Conservation (phyloP, 2,797 vertebrate species). For the Rhincodon typus region DNA sequence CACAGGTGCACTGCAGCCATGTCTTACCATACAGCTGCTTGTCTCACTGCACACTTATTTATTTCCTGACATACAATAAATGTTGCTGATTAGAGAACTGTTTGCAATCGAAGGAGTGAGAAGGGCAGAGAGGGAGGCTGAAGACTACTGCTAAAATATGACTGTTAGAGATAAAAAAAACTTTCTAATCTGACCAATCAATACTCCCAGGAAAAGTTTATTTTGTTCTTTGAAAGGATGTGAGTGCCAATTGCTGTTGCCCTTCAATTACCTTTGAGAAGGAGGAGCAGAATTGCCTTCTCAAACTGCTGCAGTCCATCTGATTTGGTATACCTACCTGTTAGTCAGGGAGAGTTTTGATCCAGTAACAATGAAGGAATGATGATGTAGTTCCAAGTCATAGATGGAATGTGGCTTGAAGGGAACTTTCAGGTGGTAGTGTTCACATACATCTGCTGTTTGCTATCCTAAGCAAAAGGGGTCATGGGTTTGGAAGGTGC, state of each 20-base stretch:
- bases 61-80: background rate
- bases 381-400: background rate
- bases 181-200: background rate
- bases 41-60: background rate
- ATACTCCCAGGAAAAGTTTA: background rate
- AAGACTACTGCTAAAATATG: background rate
- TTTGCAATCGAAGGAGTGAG: background rate
- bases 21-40: background rate
- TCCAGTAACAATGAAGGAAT: background rate
- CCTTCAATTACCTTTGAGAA: background rate
- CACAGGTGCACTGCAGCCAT: background rate
- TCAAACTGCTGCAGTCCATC: background rate
- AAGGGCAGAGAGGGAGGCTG: background rate
- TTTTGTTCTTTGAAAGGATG: background rate
- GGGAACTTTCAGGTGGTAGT: background rate
- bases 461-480: no score
- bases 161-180: background rate
- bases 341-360: background rate
- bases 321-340: background rate
- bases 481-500: no score
- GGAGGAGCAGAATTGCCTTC: background rate
- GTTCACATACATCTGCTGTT: background rate
- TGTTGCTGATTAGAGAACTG: background rate
- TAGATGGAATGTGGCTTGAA: background rate
- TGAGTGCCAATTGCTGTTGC: background rate